Base-by-base conservation (phyloP, 37 sponge, comb jelly and placozoan species). In the Halichondria panicea region DNA sequence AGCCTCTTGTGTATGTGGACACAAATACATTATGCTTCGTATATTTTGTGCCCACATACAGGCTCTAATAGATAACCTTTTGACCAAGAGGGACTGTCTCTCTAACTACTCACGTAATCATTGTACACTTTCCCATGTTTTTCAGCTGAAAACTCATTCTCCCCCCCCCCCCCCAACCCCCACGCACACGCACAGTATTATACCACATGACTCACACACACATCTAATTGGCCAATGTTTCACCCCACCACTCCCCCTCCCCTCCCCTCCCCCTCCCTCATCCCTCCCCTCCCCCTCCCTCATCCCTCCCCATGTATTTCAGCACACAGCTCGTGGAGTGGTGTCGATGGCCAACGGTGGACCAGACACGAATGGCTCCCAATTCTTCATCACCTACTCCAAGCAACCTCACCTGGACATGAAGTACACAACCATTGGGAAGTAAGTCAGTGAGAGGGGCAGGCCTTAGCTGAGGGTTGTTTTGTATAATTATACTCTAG, bases 341-440 rank as follows among this genome's bases (percentile, higher is more conserved):
- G 80, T 98, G 0, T 90, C 93, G 40, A 98, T 98, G 99, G 99
- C 99, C 3, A 98, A 95, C 70, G 90, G 90, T 62, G 99, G 99
- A 18, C 88, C 94, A 33, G 89, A 98, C 68, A 89, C 93, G 30
- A 98, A 98, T 75, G 91, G 86, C 6, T 98, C 99, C 19, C 99
- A 98, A 76, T 98, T 98, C 86, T 98, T 93, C 75, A 92, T 98
- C 60, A 98, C 83, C 13, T 95, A 95, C 67, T 88, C 89, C 35
- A 89, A 88, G 57, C 99, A 98, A 61, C 89, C 96, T 13, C 82
- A 84, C 38, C 74, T 98, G 59, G 99, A 98, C 76, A 81, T 87
- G 80, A 92, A 98, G 68, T 93, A 93, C 77, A 92, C 99, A 3
- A 83, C 90, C 43, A 77, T 98, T 90, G 99, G 93, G 33, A 95